These are phyloP conservation scores for Calameuta filiformis DNA, from an alignment of 2,888 invertebrate species.

Conservation along the genomic window DNA sequence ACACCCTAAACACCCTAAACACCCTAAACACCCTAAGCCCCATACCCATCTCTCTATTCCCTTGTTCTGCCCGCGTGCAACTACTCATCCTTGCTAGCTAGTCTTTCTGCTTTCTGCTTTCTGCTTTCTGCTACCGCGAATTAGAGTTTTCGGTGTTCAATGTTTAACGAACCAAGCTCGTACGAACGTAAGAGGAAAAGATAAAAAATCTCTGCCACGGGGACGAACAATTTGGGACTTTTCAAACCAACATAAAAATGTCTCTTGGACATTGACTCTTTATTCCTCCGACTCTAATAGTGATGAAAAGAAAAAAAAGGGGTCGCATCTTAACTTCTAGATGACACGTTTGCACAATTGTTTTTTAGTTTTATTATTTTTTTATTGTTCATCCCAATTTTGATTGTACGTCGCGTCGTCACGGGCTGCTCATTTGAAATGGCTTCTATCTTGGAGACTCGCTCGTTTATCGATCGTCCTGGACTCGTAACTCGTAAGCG, in stretches of 20 bases:
- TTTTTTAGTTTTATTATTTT: background rate
- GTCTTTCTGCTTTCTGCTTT: background rate
- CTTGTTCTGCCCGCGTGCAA: background rate
- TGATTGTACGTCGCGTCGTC: background rate
- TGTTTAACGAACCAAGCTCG: background rate
- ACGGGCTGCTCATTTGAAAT: background rate
- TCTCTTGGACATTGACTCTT: background rate
- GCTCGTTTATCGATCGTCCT: background rate
- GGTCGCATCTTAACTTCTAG: too few relatives aligned
- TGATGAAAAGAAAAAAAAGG: too few relatives aligned
- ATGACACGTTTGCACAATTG: background rate
- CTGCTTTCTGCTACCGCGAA: background rate
- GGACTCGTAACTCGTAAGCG: slow-evolving; percentile 1
- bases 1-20: background rate
- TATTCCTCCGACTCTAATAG: too few relatives aligned
- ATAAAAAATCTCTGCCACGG: background rate
- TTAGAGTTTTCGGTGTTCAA: background rate
- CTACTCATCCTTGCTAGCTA: background rate
- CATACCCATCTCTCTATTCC: background rate
- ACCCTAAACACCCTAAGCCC: background rate
- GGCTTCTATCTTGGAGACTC: background rate
- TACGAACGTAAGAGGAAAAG: background rate
- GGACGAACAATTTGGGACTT: background rate
- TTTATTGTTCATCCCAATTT: background rate
- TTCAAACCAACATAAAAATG: background rate